Evolutionary conservation across 2,888 invertebrate species (phyloP).

Genomic region (Pristionchus fissidentatus): DNA sequence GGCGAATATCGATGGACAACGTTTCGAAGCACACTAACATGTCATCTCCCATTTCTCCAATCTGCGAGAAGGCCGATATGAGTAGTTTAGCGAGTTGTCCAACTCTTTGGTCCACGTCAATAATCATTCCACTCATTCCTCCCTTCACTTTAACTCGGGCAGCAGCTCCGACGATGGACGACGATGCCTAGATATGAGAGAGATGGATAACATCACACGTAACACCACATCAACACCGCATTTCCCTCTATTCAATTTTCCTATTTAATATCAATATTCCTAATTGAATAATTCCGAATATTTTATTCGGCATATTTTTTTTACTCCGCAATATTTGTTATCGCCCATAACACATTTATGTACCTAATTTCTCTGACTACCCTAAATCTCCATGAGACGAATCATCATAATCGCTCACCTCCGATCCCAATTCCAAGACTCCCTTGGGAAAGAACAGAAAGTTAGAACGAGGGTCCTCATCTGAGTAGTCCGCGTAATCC

Average conservation of each 20-base stretch:
- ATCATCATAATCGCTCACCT: background rate
- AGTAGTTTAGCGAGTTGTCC: conserved; percentile 48
- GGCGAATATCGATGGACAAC: background rate
- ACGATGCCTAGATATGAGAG: background rate
- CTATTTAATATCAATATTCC: too few relatives aligned
- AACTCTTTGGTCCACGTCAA: conserved; percentile 70
- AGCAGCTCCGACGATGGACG: background rate
- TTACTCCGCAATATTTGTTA: too few relatives aligned
- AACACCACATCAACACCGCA: too few relatives aligned
- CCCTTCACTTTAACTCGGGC: conserved; percentile 21
- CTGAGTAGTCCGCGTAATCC: conserved; percentile 11
- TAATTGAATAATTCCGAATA: too few relatives aligned
- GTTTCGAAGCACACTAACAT: background rate
- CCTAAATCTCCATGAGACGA: background rate
- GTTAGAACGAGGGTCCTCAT: conserved; percentile 91
- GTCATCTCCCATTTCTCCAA: conserved; percentile 37
- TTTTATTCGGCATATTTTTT: too few relatives aligned
- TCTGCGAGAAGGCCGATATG: conserved; percentile 34
- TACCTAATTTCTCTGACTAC: too few relatives aligned
- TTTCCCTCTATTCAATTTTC: too few relatives aligned
- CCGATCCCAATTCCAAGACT: conserved; percentile 20
- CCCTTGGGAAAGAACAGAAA: conserved; percentile 49
- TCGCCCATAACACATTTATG: too few relatives aligned
- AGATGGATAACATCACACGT: too few relatives aligned
- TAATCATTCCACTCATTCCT: conserved; percentile 82